Evolutionary conservation across 2,888 invertebrate species (phyloP).

Genomic region (Philhelius pedissequus): DNA sequence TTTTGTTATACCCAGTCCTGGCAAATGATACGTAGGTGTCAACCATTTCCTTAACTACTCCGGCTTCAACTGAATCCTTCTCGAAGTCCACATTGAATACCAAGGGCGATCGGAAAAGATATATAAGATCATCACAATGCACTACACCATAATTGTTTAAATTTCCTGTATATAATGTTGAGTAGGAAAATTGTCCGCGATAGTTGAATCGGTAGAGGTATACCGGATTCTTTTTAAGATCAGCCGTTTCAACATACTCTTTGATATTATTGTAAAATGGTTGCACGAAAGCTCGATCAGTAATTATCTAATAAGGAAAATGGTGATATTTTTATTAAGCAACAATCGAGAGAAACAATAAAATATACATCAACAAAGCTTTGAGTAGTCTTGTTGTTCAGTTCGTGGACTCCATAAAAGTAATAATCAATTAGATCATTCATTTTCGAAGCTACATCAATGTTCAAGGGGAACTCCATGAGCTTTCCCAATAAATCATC

Average conservation of each 20-base stretch:
- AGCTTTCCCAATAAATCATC: slow-evolving; percentile 73
- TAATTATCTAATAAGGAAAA: slow-evolving; percentile 76
- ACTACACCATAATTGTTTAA: slow-evolving; percentile 76
- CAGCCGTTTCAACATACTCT: slow-evolving; percentile 70
- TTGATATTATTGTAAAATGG: slow-evolving; percentile 77
- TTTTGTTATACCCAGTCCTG: slow-evolving; percentile 76
- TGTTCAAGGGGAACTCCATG: slow-evolving; percentile 73
- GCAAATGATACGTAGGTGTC: slow-evolving; percentile 80
- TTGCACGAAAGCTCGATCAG: slow-evolving; percentile 80
- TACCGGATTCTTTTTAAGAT: slow-evolving; percentile 75
- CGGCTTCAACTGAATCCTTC: slow-evolving; percentile 74
- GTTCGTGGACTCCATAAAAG: slow-evolving; percentile 71
- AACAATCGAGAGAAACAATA: background rate
- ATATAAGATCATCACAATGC: slow-evolving; percentile 81
- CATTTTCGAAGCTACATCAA: slow-evolving; percentile 65
- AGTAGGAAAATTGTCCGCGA: slow-evolving; percentile 78
- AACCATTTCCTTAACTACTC: slow-evolving; percentile 77
- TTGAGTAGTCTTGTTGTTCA: slow-evolving; percentile 72
- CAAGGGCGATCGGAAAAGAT: slow-evolving; percentile 79
- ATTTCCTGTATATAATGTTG: slow-evolving; percentile 77
- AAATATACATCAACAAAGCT: slow-evolving; percentile 73
- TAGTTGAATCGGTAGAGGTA: slow-evolving; percentile 80
- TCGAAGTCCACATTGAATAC: slow-evolving; percentile 77
- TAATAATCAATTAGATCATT: slow-evolving; percentile 72
- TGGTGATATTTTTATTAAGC: background rate